Conservation (phyloP, 2,113 vertebrate species). For the Diglossa brunneiventris region DNA sequence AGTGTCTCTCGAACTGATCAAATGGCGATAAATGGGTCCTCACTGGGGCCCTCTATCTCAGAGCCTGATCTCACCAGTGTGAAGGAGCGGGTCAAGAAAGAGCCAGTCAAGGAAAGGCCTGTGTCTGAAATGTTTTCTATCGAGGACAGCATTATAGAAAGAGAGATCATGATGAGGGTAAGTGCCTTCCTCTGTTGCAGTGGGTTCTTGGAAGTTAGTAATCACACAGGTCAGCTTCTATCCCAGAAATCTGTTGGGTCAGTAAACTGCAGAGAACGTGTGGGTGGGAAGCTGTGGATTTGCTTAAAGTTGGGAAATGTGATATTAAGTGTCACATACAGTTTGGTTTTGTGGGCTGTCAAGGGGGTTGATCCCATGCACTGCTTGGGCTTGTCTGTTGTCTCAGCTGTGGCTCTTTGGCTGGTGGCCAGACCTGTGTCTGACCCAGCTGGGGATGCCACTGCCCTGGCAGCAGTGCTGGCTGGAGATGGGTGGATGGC, state of each 20-base stretch:
- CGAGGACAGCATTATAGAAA: constrained; percentile 96
- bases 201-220: background rate
- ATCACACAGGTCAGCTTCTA: background rate
- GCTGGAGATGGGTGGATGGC: background rate
- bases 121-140: constrained; percentile 97
- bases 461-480: background rate
- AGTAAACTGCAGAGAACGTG: accelerated
- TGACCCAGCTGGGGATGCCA: background rate
- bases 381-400: background rate
- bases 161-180: constrained; percentile 93
- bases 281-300: background rate
- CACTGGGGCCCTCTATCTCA: constrained; percentile 91
- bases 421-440: background rate
- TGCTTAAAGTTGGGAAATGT: background rate
- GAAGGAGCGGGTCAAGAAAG: constrained; percentile 93
- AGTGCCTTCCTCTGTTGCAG: constrained; percentile 5
- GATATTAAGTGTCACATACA: background rate
- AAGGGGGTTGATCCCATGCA: background rate
- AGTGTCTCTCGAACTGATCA: constrained; percentile 85
- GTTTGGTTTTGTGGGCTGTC: background rate
- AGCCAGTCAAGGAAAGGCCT: constrained; percentile 92
- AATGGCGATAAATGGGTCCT: constrained; percentile 78
- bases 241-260: background rate
- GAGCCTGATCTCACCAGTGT: constrained; percentile 95
- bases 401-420: background rate